Conservation (phyloP, 2,113 vertebrate species). For the Daubentonia madagascariensis region DNA sequence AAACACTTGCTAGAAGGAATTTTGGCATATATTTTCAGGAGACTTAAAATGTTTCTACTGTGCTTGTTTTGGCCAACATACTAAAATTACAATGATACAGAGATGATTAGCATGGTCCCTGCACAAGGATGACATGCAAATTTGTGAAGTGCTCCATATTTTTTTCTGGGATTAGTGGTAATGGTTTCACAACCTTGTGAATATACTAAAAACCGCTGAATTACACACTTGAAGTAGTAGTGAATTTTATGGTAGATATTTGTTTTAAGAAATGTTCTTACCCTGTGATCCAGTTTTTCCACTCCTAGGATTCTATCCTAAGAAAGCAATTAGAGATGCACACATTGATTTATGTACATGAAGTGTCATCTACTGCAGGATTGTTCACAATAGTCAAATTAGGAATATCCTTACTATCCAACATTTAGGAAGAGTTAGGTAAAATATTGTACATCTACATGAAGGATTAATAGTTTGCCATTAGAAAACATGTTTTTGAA, state of each 20-base stretch:
- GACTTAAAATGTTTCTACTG: constrained; percentile 1
- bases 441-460: neutral
- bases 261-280: neutral
- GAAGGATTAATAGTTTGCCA: neutral
- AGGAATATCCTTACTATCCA: neutral
- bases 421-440: constrained; percentile 20
- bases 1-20: neutral
- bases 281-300: neutral
- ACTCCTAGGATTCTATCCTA: neutral
- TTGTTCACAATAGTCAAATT: constrained; percentile 27
- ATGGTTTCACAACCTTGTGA: neutral
- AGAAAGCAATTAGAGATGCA: constrained; percentile 2
- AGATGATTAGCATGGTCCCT: neutral
- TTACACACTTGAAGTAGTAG: neutral
- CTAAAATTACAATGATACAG: constrained; percentile 19
- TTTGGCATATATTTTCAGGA: neutral
- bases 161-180: neutral
- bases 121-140: neutral
- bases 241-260: neutral
- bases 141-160: neutral
- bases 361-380: neutral
- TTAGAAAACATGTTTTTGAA: neutral
- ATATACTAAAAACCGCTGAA: neutral
- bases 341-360: neutral
- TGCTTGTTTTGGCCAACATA: constrained; percentile 9